Conservation (phyloP, 2,113 vertebrate genomes). For the Dasyprocta punctata region DNA sequence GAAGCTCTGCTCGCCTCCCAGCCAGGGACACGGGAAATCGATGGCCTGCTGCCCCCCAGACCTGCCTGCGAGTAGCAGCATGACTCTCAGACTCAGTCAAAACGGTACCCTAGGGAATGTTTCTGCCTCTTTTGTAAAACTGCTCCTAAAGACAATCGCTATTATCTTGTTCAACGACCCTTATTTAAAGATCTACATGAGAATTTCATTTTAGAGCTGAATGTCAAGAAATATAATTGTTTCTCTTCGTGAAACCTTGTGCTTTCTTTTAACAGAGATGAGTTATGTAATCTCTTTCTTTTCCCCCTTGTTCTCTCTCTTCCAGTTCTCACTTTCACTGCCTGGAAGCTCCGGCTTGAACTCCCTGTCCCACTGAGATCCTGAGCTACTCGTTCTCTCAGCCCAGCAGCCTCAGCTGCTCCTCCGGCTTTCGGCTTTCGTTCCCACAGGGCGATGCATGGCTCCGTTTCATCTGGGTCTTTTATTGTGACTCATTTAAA, state of each 20-base stretch:
- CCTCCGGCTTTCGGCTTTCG: neutral
- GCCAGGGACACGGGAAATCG: neutral
- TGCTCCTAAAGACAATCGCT: constrained; percentile 64
- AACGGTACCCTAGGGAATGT: constrained; percentile 18
- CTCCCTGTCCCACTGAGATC: neutral
- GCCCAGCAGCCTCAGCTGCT: neutral
- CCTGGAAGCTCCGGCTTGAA: constrained; percentile 69
- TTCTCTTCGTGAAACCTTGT: constrained; percentile 70
- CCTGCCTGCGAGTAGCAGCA: neutral
- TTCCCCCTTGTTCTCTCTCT: constrained; percentile 44
- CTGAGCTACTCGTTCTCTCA: neutral
- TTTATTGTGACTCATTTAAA: constrained; percentile 7
- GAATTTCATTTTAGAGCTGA: constrained; percentile 76
- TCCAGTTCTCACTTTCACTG: constrained; percentile 61
- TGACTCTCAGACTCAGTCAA: neutral
- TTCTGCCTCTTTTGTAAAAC: constrained; percentile 44
- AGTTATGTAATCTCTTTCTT: constrained; percentile 70
- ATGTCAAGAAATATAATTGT: constrained; percentile 78
- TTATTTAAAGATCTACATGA: constrained; percentile 77
- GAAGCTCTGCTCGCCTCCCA: neutral
- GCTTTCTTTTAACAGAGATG: constrained; percentile 67
- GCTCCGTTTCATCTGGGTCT: neutral
- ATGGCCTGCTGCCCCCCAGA: neutral
- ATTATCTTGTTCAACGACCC: constrained; percentile 72
- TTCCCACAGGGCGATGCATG: neutral